Evolutionary conservation across 2,797 vertebrate genomes (phyloP).

Genomic region (Enteromius anoplus): DNA sequence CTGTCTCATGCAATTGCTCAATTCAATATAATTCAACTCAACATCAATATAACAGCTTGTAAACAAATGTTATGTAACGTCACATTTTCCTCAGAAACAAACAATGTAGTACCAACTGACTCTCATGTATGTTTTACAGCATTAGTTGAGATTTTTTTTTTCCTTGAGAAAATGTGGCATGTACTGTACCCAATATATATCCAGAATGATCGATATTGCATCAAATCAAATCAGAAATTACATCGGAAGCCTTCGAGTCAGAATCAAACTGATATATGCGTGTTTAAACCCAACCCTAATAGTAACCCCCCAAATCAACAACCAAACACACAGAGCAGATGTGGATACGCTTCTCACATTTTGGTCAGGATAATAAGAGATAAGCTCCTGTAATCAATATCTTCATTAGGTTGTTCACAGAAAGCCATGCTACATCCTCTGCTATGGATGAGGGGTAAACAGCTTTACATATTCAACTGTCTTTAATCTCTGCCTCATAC

Average conservation of each 20-base stretch:
- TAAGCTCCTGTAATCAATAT: constrained; percentile 19
- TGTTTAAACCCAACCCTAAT: not conserved
- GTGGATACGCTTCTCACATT: not conserved
- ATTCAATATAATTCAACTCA: no score
- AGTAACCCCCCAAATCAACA: not conserved
- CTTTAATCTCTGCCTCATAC: constrained; percentile 43
- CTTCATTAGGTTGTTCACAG: constrained; percentile 31
- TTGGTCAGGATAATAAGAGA: not conserved
- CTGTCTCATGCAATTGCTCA: no score
- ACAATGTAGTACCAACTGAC: not conserved
- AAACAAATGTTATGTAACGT: no score
- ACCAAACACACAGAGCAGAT: not conserved
- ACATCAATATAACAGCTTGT: no score
- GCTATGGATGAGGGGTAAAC: not conserved
- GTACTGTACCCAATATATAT: not conserved
- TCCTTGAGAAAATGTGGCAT: no score
- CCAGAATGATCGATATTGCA: not conserved
- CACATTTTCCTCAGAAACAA: not conserved
- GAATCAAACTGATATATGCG: not conserved
- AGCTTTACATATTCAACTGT: constrained; percentile 27
- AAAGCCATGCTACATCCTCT: constrained; percentile 8
- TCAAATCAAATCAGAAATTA: not conserved
- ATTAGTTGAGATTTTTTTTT: not conserved
- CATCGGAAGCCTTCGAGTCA: not conserved
- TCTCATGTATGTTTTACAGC: not conserved